Evolutionary conservation across 2,113 vertebrate genomes (phyloP).

Genomic region (Eublepharis macularius): DNA sequence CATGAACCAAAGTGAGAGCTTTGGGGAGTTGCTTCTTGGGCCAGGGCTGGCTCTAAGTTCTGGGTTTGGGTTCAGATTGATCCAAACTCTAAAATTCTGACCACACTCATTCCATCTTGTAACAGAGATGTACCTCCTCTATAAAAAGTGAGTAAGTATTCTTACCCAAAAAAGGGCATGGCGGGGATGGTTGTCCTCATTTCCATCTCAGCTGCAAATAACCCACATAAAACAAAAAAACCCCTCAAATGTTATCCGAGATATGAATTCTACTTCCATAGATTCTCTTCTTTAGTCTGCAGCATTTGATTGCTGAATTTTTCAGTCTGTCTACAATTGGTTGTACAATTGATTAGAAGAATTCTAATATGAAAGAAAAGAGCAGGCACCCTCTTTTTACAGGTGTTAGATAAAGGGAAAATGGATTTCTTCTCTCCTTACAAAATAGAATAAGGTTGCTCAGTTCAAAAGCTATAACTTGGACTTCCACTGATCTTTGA

Average conservation of each 20-base stretch:
- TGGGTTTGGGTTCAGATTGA: too few species aligned
- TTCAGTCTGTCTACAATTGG: not conserved
- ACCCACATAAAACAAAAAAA: not conserved
- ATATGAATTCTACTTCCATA: not conserved
- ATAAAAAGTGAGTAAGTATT: not conserved
- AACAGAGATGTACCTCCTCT: not conserved
- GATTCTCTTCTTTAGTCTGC: not conserved
- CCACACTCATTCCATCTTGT: not conserved
- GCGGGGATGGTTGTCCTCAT: not conserved
- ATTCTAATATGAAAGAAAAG: not conserved
- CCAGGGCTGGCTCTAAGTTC: too few species aligned
- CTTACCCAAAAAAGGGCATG: not conserved
- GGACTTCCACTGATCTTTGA: not conserved
- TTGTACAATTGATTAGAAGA: not conserved
- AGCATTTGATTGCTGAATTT: not conserved
- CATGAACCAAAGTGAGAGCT: too few species aligned
- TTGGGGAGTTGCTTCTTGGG: too few species aligned
- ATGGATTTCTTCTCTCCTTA: too few species aligned
- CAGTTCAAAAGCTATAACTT: too few species aligned
- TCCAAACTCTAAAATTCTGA: too few species aligned
- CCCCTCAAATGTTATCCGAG: not conserved
- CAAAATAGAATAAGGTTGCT: too few species aligned
- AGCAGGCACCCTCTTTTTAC: not conserved
- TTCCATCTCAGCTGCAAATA: not conserved
- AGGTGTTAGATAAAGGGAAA: not conserved